phyloP scores from a whole-genome alignment of 2,113 vertebrate genomes.

The Rhodinocichla rosea region DNA sequence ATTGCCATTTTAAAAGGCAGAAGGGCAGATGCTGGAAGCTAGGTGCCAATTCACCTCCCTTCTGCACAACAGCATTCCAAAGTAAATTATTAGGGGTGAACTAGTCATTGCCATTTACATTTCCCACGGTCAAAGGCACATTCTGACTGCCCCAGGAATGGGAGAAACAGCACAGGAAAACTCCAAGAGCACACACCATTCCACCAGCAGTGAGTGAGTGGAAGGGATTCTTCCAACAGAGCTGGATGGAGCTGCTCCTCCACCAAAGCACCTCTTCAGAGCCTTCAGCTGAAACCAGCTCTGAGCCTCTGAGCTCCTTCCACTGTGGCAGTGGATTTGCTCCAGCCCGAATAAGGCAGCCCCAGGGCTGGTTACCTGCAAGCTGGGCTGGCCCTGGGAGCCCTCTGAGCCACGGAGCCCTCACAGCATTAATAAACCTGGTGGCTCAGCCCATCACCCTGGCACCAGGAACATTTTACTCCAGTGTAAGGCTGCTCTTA shows the following conservation, averaged over 20 bases:
- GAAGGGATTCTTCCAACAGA: neutral
- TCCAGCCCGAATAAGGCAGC: neutral
- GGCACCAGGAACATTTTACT: rapidly evolving
- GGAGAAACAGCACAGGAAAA: neutral
- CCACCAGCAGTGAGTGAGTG: neutral
- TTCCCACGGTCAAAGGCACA: neutral
- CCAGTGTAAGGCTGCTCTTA: rapidly evolving
- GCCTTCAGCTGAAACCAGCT: neutral
- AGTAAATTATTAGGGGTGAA: neutral
- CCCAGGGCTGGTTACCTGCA: neutral
- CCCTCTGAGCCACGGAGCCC: neutral
- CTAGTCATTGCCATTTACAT: neutral
- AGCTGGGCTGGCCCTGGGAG: neutral
- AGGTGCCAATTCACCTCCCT: neutral
- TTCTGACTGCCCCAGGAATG: neutral
- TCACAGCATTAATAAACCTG: neutral
- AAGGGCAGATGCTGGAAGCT: neutral
- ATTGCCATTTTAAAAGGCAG: neutral
- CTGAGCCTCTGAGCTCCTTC: neutral
- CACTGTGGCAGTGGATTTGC: neutral
- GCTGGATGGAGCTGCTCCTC: neutral
- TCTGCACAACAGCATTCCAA: neutral
- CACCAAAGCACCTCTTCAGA: neutral
- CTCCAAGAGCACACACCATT: rapidly evolving
- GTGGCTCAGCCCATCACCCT: neutral